phyloP scores from a whole-genome alignment of 2,113 vertebrate genomes.

The Mugil cephalus region DNA sequence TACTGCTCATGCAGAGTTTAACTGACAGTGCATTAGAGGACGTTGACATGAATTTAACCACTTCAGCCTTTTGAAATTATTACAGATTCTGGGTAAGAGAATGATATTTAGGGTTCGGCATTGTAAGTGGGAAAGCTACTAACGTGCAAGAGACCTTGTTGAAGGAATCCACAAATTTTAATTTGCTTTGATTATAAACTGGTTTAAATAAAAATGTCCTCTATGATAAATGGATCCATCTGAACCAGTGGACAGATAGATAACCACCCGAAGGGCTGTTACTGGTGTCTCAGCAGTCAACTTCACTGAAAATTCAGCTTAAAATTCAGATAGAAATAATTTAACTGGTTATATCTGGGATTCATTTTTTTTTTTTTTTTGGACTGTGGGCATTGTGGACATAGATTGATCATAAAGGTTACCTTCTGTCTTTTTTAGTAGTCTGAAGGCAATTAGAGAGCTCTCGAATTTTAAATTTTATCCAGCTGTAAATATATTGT shows the following conservation, averaged over 20 bases:
- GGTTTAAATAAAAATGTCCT: not conserved
- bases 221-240: too few relatives aligned
- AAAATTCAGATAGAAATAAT: too few relatives aligned
- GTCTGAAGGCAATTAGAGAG: too few relatives aligned
- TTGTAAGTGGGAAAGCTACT: conserved; percentile 9
- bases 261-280: not conserved
- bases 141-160: conserved; percentile 1
- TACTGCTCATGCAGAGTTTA: conserved; percentile 28
- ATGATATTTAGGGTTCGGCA: conserved; percentile 9
- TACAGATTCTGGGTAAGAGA: conserved; percentile 23
- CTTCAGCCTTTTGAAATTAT: conserved; percentile 31
- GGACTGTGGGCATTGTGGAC: too few relatives aligned
- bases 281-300: too few relatives aligned
- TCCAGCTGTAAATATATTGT: too few relatives aligned
- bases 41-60: conserved; percentile 39
- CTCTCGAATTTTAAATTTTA: too few relatives aligned
- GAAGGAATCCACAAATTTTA: not conserved
- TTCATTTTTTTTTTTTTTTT: too few relatives aligned
- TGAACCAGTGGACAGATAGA: not conserved
- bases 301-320: too few relatives aligned
- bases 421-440: too few relatives aligned
- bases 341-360: too few relatives aligned
- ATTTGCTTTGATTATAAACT: not conserved
- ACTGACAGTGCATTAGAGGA: conserved; percentile 46
- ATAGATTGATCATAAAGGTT: too few relatives aligned